A percentile compares a stretch with the other conserved stretches of the same genome.
Conservation (phyloP, 92 coral and sea anemone species). For the Porites divaricata region DNA sequence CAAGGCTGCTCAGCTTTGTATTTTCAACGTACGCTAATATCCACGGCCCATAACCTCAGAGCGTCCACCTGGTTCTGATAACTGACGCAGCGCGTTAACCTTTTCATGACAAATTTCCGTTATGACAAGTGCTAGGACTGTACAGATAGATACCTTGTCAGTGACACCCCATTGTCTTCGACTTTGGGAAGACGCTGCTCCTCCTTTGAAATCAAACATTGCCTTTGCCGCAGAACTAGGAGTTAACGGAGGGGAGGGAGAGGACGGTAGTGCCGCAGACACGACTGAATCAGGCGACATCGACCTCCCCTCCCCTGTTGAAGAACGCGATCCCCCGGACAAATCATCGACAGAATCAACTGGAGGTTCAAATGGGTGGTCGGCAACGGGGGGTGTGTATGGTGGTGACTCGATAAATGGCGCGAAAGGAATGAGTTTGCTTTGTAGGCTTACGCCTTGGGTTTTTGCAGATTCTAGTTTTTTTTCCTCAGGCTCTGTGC, state of each 20-base stretch:
- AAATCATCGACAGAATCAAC: constrained; percentile 35
- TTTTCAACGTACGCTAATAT: no score
- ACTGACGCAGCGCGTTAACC: no score
- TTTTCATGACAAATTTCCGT: not conserved
- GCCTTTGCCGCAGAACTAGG: constrained; percentile 67
- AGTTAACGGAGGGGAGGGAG: constrained; percentile 90
- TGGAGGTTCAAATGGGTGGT: constrained; percentile 63
- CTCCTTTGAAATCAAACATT: constrained; percentile 57
- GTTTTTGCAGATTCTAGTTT: constrained; percentile 23
- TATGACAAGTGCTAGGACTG: not conserved
- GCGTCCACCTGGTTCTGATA: no score
- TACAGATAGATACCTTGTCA: constrained; percentile 67
- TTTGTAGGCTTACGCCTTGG: constrained; percentile 24
- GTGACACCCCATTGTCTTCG: constrained; percentile 93
- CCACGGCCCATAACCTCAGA: no score
- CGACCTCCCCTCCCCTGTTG: constrained; percentile 60
- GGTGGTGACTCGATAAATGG: constrained; percentile 23
- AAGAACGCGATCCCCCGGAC: constrained; percentile 5
- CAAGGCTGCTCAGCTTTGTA: not conserved
- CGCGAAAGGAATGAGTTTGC: constrained; percentile 50
- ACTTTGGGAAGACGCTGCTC: constrained; percentile 57
- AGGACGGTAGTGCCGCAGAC: constrained; percentile 65
- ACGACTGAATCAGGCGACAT: constrained; percentile 78
- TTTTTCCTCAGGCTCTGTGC: not conserved
- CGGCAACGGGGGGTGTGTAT: constrained; percentile 35